Evolutionary conservation across 2,113 vertebrate genomes (phyloP).

Genomic region (Phrynocephalus versicolor): DNA sequence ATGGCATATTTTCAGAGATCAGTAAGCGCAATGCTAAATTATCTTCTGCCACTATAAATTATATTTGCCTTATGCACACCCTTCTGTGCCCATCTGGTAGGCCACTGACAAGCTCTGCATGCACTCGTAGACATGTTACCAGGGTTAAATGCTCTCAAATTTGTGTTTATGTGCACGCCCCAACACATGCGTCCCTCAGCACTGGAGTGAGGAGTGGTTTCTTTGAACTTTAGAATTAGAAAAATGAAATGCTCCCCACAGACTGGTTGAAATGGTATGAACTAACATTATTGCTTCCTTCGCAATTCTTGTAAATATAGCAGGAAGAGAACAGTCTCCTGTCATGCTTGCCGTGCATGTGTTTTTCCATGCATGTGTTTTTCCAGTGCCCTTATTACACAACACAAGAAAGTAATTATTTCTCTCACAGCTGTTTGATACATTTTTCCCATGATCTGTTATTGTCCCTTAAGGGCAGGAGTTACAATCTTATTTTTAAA

Average conservation of each 20-base stretch:
- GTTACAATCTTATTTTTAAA: too few relatives aligned
- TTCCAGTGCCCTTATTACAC: neutral
- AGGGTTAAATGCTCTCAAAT: neutral
- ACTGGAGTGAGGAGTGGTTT: neutral
- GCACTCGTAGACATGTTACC: neutral
- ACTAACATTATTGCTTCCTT: neutral
- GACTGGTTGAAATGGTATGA: neutral
- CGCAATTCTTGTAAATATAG: neutral
- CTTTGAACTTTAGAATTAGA: accelerated
- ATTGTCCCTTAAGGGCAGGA: too few relatives aligned
- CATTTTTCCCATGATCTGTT: neutral
- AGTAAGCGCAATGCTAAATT: slow-evolving; percentile 30
- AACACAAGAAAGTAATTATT: neutral
- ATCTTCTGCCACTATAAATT: slow-evolving; percentile 20
- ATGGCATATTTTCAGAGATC: slow-evolving; percentile 8
- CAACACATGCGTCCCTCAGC: neutral
- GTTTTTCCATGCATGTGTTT: too few relatives aligned
- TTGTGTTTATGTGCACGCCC: neutral
- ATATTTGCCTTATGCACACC: accelerated
- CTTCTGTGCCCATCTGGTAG: neutral
- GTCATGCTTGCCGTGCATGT: neutral
- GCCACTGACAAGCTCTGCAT: neutral
- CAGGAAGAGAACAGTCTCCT: neutral
- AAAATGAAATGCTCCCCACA: neutral
- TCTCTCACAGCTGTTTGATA: neutral